Evolutionary conservation across 2,113 vertebrate species (phyloP).

Genomic region (Myiopsitta monachus): DNA sequence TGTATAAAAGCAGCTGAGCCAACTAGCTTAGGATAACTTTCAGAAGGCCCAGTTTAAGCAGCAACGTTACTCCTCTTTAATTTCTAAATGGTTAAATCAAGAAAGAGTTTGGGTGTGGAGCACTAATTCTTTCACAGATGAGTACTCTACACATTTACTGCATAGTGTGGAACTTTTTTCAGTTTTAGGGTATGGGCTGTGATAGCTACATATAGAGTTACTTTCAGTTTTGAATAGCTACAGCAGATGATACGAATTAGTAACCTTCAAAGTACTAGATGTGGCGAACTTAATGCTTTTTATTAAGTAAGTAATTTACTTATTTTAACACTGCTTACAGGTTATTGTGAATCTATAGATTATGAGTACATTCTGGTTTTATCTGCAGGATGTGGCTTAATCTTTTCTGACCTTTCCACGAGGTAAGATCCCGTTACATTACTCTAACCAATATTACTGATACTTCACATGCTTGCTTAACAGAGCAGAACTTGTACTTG

Average conservation of each 20-base stretch:
- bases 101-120: background rate
- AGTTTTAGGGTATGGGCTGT: background rate
- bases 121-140: background rate
- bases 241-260: background rate
- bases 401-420: background rate
- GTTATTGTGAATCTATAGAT: background rate
- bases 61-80: background rate
- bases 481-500: background rate
- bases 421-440: background rate
- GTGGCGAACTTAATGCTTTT: background rate
- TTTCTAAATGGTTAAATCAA: background rate
- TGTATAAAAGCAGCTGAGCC: background rate
- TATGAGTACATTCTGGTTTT: background rate
- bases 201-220: background rate
- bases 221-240: background rate
- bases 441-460: background rate
- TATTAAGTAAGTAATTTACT: background rate
- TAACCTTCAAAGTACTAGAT: background rate
- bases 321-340: background rate
- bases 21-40: background rate
- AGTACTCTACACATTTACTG: background rate
- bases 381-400: background rate
- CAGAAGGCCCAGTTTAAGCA: background rate
- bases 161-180: background rate
- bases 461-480: background rate